Conservation (phyloP, 2,797 vertebrate genomes). For the Anolis apletophallus region DNA sequence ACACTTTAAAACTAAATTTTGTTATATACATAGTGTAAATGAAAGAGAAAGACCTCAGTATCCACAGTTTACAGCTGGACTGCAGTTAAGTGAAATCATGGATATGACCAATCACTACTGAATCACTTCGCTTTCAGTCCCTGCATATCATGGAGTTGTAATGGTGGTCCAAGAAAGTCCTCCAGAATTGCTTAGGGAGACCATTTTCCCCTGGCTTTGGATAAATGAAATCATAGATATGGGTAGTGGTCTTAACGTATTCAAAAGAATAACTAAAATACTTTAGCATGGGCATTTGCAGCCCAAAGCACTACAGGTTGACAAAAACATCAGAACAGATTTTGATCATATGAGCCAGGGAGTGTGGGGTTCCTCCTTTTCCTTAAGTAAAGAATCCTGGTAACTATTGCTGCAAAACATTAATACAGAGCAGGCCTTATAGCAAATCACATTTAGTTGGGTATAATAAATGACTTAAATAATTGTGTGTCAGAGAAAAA, state of each 20-base stretch:
- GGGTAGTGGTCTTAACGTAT: too few relatives aligned
- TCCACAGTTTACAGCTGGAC: too few relatives aligned
- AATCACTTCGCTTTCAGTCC: too few relatives aligned
- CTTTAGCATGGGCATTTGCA: too few relatives aligned
- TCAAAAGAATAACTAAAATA: too few relatives aligned
- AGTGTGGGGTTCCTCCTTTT: constrained; percentile 33
- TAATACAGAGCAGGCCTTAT: constrained; percentile 40
- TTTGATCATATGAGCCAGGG: constrained; percentile 37
- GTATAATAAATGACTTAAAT: constrained; percentile 46
- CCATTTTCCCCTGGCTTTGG: too few relatives aligned
- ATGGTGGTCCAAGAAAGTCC: constrained; percentile 14
- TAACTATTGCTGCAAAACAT: constrained; percentile 12
- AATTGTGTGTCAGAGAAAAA: constrained; percentile 3
- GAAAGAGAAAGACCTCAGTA: too few relatives aligned
- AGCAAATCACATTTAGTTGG: constrained; percentile 26
- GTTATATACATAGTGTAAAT: constrained; percentile 6
- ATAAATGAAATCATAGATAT: too few relatives aligned
- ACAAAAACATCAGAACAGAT: constrained; percentile 52
- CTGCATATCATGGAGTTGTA: too few relatives aligned
- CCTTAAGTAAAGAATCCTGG: constrained; percentile 32
- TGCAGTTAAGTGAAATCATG: too few relatives aligned
- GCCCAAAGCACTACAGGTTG: constrained; percentile 25
- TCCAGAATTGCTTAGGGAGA: not conserved
- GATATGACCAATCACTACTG: too few relatives aligned
- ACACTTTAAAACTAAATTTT: too few relatives aligned